Base-by-base conservation (phyloP, 1,140 invertebrate genomes). In the Maniola jurtina region DNA sequence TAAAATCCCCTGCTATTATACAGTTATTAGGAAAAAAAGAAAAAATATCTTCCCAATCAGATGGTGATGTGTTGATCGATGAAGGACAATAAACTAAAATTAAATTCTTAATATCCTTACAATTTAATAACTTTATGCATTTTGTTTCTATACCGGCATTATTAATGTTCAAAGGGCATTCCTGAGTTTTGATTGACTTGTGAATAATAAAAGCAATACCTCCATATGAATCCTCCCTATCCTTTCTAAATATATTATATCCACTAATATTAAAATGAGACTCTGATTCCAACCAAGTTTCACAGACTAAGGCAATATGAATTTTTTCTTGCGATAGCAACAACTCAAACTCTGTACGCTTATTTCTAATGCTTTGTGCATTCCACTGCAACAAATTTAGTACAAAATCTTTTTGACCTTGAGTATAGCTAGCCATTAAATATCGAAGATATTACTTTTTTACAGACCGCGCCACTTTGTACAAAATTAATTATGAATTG, bases 331-430 rank as follows among this genome's bases (percentile, higher is more conserved):
- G 16, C 35, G 8, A 16, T 33, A 65, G 40, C 47, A 66, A 38
- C 15, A 57, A 14, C 40, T 59, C 34, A 63, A 70, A 62, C n/a
- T 38, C 40, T 16, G 33, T 14, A 33, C 38, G 13, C 47, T 71
- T 68, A 15, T 45, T 47, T 11, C 47, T 38, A n/a, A 68, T 3
- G 38, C 69, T 70, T 10, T 66, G 69, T 6, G 69, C 25, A 57
- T 67, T 71, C 64, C 64, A 67, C 15, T 71, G 69, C 4, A 57
- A 15, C 34, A 67, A 34, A 64, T 67, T 64, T 10, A 70, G 35
- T 5, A 36, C 13, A 16, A 56, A 38, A 9, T 38, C 42, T 47
- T 45, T 25, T 6, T 42, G 6, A 25, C 25, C 25, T 25, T 16
- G 11, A 47, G 5, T 25, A 4, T 10, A 11, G 8, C 5, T 55